Conservation (phyloP, 2,797 vertebrate species). For the Sebastes alutus region DNA sequence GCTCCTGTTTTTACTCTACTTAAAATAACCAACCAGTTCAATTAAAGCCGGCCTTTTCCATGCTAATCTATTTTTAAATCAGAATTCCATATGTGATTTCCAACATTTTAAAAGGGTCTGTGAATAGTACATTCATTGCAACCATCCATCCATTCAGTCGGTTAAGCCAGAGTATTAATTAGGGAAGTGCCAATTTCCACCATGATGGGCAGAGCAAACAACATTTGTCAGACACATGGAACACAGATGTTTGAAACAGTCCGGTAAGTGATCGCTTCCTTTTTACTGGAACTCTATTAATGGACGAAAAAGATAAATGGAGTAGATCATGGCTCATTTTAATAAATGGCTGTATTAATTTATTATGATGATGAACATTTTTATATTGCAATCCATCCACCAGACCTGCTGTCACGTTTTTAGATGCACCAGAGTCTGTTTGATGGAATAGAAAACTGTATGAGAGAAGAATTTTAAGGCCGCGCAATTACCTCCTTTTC, state of each 20-base stretch:
- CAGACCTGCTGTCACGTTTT: background rate
- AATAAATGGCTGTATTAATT: conserved; percentile 16
- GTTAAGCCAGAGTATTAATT: conserved; percentile 27
- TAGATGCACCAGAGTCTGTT: conserved; percentile 17
- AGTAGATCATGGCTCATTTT: background rate
- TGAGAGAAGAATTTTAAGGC: conserved; percentile 34
- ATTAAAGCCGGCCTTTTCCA: background rate
- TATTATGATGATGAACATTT: conserved; percentile 14
- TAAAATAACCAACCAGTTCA: background rate
- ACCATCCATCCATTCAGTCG: conserved; percentile 13
- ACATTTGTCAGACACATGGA: conserved; percentile 30
- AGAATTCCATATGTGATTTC: background rate
- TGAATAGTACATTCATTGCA: background rate
- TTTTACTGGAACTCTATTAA: background rate
- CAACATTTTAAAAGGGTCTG: conserved; percentile 1
- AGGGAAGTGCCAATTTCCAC: conserved; percentile 31
- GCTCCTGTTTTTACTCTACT: background rate
- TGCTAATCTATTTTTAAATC: background rate
- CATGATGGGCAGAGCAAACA: conserved; percentile 22
- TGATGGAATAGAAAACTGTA: conserved; percentile 18
- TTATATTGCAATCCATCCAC: background rate
- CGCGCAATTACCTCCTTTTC: background rate
- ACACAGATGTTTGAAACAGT: conserved; percentile 24
- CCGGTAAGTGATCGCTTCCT: conserved; percentile 20
- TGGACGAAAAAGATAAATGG: background rate